Evolutionary conservation across 2,888 invertebrate species (phyloP).

Genomic region (Capitulum mitella): DNA sequence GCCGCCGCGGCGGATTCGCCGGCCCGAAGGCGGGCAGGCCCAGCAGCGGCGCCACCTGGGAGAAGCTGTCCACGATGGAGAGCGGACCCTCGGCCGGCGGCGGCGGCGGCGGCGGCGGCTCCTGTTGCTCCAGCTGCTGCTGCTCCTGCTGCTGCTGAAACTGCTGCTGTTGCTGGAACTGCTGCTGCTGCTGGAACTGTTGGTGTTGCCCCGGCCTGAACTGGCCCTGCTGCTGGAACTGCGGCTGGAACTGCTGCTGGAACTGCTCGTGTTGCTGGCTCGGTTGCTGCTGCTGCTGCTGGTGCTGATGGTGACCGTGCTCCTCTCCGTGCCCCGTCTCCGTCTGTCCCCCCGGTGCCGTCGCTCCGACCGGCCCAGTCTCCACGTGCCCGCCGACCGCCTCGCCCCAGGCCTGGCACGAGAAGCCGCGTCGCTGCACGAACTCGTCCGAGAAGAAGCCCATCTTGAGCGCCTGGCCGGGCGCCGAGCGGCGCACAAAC

Average conservation of each 20-base stretch:
- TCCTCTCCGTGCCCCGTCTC: not conserved
- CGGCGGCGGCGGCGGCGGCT: not conserved
- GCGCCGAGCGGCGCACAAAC: not conserved
- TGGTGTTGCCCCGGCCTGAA: not conserved
- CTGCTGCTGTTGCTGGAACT: not conserved
- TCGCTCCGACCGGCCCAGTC: not conserved
- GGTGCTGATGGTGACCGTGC: not conserved
- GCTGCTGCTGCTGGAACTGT: not conserved
- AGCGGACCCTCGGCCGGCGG: not conserved
- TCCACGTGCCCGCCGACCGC: not conserved
- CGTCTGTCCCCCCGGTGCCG: too few species aligned
- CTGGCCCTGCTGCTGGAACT: not conserved
- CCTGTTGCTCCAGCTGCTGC: not conserved
- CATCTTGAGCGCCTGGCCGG: conserved; percentile 12
- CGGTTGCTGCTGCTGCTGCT: not conserved
- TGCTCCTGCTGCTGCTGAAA: not conserved
- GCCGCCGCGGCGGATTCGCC: not conserved
- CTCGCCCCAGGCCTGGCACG: conserved; percentile 6
- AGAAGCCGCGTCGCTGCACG: conserved; percentile 5
- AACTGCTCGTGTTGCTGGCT: not conserved
- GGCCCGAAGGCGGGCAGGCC: not conserved
- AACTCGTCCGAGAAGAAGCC: conserved; percentile 19
- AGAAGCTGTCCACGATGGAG: not conserved
- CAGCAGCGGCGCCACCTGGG: not conserved
- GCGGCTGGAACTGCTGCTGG: not conserved